Evolutionary conservation across 2,888 invertebrate species (phyloP), one percentile per base, ranked within the genome.

Genomic region (Trichopoda pennipes): DNA sequence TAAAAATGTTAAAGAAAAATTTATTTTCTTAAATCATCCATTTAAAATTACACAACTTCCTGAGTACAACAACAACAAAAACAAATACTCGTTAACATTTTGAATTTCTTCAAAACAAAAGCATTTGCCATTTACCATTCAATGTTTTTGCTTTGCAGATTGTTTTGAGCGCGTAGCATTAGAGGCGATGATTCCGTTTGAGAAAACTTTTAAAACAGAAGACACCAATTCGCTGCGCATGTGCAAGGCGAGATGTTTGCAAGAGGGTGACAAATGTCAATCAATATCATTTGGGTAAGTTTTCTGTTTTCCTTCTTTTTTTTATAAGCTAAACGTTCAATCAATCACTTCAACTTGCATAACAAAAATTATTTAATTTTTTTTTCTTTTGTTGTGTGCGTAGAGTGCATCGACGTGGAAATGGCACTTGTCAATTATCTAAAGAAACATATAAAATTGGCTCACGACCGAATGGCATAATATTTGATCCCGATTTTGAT

Each of bases 81-180:
- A 19, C 17, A 56, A 28, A n/a, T 51, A n/a, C 14, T 47, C 17
- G 53, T 32, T 51, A 55, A 51, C 47, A 61, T 61, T 70, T 68
- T 79, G 58, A 21, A 68, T 68, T 73, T 61, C 66, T 32, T 58
- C 12, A 38, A 28, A 38, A 38, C 35, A 38, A 49, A 32, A 32
- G 12, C 8, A 38, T 55, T 64, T 7, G 17, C 1, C 51, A 70
- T 58, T 75, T 49, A 19, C 32, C 19, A 38, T 78, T 64, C 61
- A 51, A 38, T 84, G 53, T 61, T 21, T 56, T 38, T 84, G 42
- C 66, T 76, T 88, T 86, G 80, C 87, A 94, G 94, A 94, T 87
- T 94, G 94, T 87, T 94, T 94, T 88, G 94, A 94, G 85, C 92
- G 94, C 81, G 91, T 94, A 77, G 93, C 93, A 1, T 92, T 94